phyloP scores from a whole-genome alignment of 2,888 invertebrate genomes.

The Tiliacea citrago region DNA sequence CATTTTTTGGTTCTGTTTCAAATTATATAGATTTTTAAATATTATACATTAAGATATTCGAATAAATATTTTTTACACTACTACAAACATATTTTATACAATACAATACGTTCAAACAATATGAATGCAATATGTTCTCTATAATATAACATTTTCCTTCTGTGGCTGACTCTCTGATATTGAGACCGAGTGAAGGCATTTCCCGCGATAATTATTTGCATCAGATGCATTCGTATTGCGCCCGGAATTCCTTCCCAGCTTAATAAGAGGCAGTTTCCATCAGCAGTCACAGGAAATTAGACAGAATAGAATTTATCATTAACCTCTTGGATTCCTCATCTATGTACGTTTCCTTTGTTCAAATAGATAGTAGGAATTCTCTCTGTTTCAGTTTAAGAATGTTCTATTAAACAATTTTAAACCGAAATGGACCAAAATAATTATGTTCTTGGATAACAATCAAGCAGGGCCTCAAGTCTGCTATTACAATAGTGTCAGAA shows the following conservation, averaged over 20 bases:
- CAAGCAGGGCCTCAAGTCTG: too few species aligned
- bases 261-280: conserved; percentile 33
- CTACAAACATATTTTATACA: too few species aligned
- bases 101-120: too few species aligned
- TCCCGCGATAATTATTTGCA: conserved; percentile 25
- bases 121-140: too few species aligned
- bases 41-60: too few species aligned
- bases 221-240: conserved; percentile 12
- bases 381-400: background rate
- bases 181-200: background rate
- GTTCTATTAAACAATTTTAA: background rate
- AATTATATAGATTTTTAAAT: background rate
- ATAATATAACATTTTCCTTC: too few species aligned
- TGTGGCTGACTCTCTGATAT: background rate
- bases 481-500: too few species aligned
- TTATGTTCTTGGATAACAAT: background rate
- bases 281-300: conserved; percentile 24
- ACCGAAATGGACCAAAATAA: background rate
- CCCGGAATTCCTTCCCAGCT: conserved; percentile 6
- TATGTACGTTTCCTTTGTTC: conserved; percentile 13
- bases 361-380: background rate
- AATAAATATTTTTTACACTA: too few species aligned
- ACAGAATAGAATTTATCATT: conserved; percentile 42
- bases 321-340: conserved; percentile 7
- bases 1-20: background rate